Conservation (phyloP, 1,140 invertebrate genomes). For the Arion vulgaris region DNA sequence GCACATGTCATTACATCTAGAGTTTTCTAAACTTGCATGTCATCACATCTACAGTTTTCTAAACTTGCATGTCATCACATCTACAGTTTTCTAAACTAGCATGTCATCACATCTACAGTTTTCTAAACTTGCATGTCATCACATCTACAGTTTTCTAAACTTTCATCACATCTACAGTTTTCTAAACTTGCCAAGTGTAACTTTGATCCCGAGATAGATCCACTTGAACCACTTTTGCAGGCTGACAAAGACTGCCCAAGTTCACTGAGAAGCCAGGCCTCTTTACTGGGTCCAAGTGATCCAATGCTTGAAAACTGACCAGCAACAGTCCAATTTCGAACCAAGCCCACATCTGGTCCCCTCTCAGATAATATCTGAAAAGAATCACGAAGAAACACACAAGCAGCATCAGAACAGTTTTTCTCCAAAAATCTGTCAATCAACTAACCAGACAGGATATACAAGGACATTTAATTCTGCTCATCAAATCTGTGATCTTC, state of each 20-base stretch:
- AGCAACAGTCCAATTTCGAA: constrained; percentile 79
- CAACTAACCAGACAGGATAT: not conserved
- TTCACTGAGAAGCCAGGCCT: constrained; percentile 82
- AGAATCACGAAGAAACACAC: not conserved
- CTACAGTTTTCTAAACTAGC: too few species aligned
- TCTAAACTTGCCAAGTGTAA: constrained; percentile 14
- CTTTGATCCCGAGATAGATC: constrained; percentile 5
- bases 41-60: too few species aligned
- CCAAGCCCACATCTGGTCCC: constrained; percentile 56
- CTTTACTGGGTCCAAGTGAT: constrained; percentile 81
- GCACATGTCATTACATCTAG: too few species aligned
- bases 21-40: too few species aligned
- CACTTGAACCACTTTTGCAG: not conserved
- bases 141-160: too few species aligned
- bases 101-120: too few species aligned
- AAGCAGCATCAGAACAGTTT: not conserved
- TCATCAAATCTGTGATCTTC: not conserved
- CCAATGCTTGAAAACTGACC: constrained; percentile 94
- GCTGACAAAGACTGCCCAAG: constrained; percentile 71
- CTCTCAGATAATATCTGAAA: constrained; percentile 67
- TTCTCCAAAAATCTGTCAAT: not conserved
- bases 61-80: too few species aligned
- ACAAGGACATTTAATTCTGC: not conserved
- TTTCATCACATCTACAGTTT: too few species aligned
- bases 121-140: too few species aligned